phyloP scores from a whole-genome alignment of 2,888 invertebrate species.

The Antheraea yamamai region DNA sequence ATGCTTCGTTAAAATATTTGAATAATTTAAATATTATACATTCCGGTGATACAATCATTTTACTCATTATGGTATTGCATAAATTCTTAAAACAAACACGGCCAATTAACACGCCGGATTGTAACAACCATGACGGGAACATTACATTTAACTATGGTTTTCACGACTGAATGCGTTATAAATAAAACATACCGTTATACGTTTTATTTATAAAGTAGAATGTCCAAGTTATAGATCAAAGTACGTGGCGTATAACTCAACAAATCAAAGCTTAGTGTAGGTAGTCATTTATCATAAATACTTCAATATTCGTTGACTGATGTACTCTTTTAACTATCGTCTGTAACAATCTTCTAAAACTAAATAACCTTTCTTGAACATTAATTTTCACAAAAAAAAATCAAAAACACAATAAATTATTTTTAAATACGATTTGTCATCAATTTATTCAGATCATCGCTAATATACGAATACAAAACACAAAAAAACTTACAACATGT shows the following conservation, averaged over 20 bases:
- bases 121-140: not conserved
- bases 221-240: not conserved
- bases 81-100: constrained; percentile 1
- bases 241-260: not conserved
- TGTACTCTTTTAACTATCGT: too few species aligned
- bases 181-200: not conserved
- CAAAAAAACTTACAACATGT: constrained; percentile 23
- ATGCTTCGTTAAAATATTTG: constrained; percentile 51
- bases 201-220: not conserved
- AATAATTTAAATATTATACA: constrained; percentile 15
- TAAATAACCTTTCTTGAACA: not conserved
- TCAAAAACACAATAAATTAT: not conserved
- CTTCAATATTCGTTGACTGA: too few species aligned
- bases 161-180: not conserved
- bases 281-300: too few species aligned
- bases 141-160: constrained; percentile 1
- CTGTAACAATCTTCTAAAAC: too few species aligned
- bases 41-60: constrained; percentile 2
- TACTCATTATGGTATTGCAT: not conserved
- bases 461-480: constrained; percentile 14
- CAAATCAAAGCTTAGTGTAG: too few species aligned
- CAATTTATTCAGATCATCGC: not conserved
- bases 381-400: not conserved
- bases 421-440: not conserved
- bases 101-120: not conserved